Evolutionary conservation across 2,888 invertebrate species (phyloP), one percentile per base, ranked within the genome.

Genomic region (Scrobipalpa atriplicella): DNA sequence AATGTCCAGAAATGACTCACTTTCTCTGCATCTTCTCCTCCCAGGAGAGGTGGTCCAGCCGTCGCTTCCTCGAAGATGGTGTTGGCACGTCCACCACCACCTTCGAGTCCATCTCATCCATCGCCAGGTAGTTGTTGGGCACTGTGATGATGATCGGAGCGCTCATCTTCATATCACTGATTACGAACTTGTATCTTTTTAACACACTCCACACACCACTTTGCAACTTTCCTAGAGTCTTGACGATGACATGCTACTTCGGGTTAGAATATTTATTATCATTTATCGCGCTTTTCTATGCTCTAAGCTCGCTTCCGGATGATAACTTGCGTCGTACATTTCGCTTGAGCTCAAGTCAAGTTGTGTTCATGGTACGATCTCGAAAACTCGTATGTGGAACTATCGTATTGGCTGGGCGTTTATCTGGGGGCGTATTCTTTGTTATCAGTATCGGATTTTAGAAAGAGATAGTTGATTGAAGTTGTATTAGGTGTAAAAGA

Each of bases 21-120:
- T 97, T 97, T 82, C 97, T 93, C 86, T 97, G 96, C 77, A 97
- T 93, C 83, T 97, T 98, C 84, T 97, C 97, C 80, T 97, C 97
- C 95, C 96, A 96, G 68, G 96, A 93, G 56, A 97, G 87, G 83
- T 98, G 97, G 83, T 97, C 97, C 77, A 97, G 90, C 65, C 97
- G 93, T 67, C 97, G 93, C 83, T 97, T 97, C 77, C 92, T 82
- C 68, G 92, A 89, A 60, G 88, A 83, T 65, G 84, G 73, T 66
- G 84, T 80, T 41, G 87, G 75, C 70, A 84, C 79, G 72, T 87
- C 88, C 71, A 87, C 78, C 62, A 84, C 75, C 68, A 85, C 84
- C 71, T 86, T 79, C 52, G 86, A 78, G 61, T 90, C 86, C 77
- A 77, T 76, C 68, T 87, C 82, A 41, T 88, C 87, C 78, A 89